These are phyloP conservation scores for Tuta absoluta DNA, from an alignment of 2,888 invertebrate species.

Conservation along the genomic window DNA sequence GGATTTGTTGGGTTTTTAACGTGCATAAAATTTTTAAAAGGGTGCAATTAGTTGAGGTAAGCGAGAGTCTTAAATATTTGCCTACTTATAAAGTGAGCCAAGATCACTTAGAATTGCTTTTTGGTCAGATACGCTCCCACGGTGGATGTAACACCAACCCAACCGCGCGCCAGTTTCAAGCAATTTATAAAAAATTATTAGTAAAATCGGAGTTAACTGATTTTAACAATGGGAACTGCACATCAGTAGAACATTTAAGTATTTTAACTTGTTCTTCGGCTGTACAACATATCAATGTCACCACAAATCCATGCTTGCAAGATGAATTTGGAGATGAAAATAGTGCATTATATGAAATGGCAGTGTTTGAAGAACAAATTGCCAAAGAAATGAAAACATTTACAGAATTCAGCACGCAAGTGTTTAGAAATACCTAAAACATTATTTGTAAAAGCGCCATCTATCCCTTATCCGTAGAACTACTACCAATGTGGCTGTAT, in stretches of 20 bases:
- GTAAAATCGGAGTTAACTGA: neutral
- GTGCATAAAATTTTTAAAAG: constrained; percentile 24
- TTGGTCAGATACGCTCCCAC: constrained; percentile 33
- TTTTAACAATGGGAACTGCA: neutral
- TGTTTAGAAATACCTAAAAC: too few relatives aligned
- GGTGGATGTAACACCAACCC: constrained; percentile 35
- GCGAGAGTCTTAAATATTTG: constrained; percentile 16
- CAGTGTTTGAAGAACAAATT: neutral
- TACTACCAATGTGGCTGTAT: too few relatives aligned
- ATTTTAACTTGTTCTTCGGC: constrained; percentile 2
- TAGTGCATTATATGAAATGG: neutral
- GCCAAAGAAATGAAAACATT: neutral
- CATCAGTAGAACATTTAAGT: neutral
- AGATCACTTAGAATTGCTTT: constrained; percentile 34
- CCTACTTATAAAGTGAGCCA: constrained; percentile 31
- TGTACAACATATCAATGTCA: neutral
- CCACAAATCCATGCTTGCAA: neutral
- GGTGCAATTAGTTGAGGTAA: constrained; percentile 7
- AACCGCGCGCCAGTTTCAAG: constrained; percentile 34
- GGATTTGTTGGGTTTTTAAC: constrained; percentile 27
- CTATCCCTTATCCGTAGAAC: too few relatives aligned
- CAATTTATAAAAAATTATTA: constrained; percentile 21
- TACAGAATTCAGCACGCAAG: neutral
- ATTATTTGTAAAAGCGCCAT: too few relatives aligned
- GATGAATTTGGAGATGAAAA: neutral